A percentile compares a stretch with the other conserved stretches of the same genome.
Evolutionary conservation across 2,888 invertebrate genomes (phyloP).

Genomic region (Penaeus monodon): DNA sequence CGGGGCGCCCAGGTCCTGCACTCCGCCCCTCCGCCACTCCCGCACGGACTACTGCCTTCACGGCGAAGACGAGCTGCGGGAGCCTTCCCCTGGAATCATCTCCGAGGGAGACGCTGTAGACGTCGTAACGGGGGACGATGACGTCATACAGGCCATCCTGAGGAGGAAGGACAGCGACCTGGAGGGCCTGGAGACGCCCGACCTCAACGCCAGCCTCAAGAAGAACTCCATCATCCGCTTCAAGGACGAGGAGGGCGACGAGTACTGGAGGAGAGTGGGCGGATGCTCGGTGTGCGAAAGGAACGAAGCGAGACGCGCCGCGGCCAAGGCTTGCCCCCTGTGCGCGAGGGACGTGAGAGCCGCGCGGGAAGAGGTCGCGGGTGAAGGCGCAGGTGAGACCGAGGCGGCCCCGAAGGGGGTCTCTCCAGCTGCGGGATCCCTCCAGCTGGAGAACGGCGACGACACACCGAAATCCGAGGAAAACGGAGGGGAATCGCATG

Average conservation of each 20-base stretch:
- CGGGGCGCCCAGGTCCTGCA: too few species aligned
- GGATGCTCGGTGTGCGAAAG: too few species aligned
- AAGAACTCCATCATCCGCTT: conserved; percentile 37
- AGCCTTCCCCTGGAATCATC: not conserved
- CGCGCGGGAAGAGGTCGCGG: not conserved
- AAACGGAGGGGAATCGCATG: too few species aligned
- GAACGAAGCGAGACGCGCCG: not conserved
- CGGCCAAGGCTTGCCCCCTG: not conserved
- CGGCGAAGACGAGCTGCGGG: not conserved
- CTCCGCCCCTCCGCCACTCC: too few species aligned
- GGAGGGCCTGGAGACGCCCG: not conserved
- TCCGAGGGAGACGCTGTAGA: not conserved
- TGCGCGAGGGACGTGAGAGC: not conserved
- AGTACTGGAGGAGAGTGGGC: too few species aligned
- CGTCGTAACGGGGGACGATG: conserved; percentile 18
- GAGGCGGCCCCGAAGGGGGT: too few species aligned
- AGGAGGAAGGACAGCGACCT: conserved; percentile 34
- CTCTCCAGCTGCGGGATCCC: too few species aligned
- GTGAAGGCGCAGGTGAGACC: not conserved
- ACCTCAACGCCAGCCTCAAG: not conserved
- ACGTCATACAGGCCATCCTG: conserved; percentile 23
- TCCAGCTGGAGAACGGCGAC: too few species aligned
- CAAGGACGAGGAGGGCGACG: conserved; percentile 21
- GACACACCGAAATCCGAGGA: too few species aligned
- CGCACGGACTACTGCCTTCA: too few species aligned